Conservation (phyloP, 2,113 vertebrate genomes). For the Strix aluco region DNA sequence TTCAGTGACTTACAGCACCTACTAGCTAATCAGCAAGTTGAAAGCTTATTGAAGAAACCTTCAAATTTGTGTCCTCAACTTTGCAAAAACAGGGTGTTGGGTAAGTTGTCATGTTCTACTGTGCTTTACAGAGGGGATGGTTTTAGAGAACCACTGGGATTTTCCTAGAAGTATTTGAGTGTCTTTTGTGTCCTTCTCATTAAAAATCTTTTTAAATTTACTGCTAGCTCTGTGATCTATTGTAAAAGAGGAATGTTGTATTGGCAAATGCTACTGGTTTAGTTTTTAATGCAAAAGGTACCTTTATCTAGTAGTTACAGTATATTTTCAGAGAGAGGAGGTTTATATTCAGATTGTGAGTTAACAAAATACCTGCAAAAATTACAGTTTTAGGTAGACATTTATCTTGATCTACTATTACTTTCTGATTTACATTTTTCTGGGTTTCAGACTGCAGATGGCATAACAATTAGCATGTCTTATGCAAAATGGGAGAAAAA, state of each 20-base stretch:
- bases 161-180: neutral
- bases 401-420: slow-evolving; percentile 28
- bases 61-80: slow-evolving; percentile 38
- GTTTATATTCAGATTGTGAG: neutral
- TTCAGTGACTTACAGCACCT: slow-evolving; percentile 25
- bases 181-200: neutral
- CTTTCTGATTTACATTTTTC: slow-evolving; percentile 53
- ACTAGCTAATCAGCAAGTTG: slow-evolving; percentile 47
- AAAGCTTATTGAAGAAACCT: slow-evolving; percentile 47
- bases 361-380: slow-evolving; percentile 20
- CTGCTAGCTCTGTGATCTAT: neutral
- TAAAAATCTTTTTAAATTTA: neutral
- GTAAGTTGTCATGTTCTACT: neutral
- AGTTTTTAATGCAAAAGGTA: neutral
- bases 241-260: neutral
- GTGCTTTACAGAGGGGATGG: neutral
- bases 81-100: slow-evolving; percentile 24
- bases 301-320: neutral
- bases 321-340: neutral
- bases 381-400: neutral
- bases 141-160: neutral
- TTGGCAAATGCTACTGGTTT: neutral
- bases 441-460: slow-evolving; percentile 52
- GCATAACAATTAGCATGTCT: slow-evolving; percentile 55
- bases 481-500: slow-evolving; percentile 55